Evolutionary conservation across 2,113 vertebrate species (phyloP).

Genomic region (Amblyopsis rosae): DNA sequence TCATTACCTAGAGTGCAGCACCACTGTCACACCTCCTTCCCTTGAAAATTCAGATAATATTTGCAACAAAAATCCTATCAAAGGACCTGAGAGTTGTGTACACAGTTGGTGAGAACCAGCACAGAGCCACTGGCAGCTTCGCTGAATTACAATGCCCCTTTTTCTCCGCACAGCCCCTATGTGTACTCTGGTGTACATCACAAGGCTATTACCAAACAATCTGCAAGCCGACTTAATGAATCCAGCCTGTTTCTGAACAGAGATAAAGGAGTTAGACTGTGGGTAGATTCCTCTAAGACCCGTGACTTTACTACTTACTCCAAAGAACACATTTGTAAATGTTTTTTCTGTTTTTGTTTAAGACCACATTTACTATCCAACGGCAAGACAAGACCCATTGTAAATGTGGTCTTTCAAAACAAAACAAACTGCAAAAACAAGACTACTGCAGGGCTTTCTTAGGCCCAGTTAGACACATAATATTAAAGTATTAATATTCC

Average conservation of each 20-base stretch:
- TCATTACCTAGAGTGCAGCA: not conserved
- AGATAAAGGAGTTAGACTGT: too few species aligned
- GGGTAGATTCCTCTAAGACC: too few species aligned
- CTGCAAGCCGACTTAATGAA: not conserved
- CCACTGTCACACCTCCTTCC: slow-evolving; percentile 4
- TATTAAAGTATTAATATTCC: slow-evolving; percentile 46
- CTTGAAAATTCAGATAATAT: slow-evolving; percentile 17
- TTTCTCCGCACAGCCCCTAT: too few species aligned
- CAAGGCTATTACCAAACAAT: not conserved
- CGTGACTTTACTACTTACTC: too few species aligned
- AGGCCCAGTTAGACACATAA: slow-evolving; percentile 30
- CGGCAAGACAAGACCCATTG: too few species aligned
- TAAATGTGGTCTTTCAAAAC: too few species aligned
- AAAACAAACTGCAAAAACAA: not conserved
- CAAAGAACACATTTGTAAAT: too few species aligned
- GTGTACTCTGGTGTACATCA: too few species aligned
- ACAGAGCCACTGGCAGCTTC: too few species aligned
- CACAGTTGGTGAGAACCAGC: not conserved
- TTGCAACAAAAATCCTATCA: slow-evolving; percentile 6
- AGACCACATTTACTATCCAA: too few species aligned
- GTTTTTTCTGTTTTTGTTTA: too few species aligned
- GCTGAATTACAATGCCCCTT: too few species aligned
- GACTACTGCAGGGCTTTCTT: slow-evolving; percentile 28
- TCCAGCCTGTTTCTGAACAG: slow-evolving; percentile 3
- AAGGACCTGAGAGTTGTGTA: not conserved